These are phyloP conservation scores for Siniperca chuatsi DNA, from an alignment of 2,113 vertebrate species.

Conservation along the genomic window DNA sequence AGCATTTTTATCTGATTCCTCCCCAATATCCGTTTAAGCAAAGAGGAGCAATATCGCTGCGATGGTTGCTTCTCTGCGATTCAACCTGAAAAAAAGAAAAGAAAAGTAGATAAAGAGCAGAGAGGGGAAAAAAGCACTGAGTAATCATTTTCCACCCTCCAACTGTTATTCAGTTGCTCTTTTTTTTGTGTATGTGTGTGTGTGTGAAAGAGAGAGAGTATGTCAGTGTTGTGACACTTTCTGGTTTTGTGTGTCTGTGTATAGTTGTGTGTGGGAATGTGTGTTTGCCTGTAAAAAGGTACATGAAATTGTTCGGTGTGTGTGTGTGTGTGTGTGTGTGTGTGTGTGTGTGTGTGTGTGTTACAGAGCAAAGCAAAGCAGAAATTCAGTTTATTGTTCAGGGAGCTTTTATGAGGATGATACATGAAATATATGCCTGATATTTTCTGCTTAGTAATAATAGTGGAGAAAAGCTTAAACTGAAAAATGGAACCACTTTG, in stretches of 20 bases:
- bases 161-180: conserved; percentile 41
- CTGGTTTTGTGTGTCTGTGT: not conserved
- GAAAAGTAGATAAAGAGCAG: conserved; percentile 41
- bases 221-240: conserved; percentile 5
- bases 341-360: not conserved
- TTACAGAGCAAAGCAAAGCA: not conserved
- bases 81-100: conserved; percentile 4
- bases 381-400: conserved; percentile 46
- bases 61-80: not conserved
- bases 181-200: conserved; percentile 17
- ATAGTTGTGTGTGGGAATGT: not conserved
- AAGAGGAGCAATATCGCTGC: conserved; percentile 52
- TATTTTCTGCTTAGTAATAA: conserved; percentile 21
- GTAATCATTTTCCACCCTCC: conserved; percentile 60
- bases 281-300: not conserved
- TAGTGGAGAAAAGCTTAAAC: conserved; percentile 1
- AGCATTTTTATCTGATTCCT: conserved; percentile 73
- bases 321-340: not conserved
- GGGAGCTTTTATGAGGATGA: conserved; percentile 52
- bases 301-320: not conserved
- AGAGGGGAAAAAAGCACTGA: conserved; percentile 39
- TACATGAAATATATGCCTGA: not conserved
- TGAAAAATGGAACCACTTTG: conserved; percentile 10
- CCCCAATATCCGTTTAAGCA: conserved; percentile 55
- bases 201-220: not conserved